phyloP scores from a whole-genome alignment of 2,888 invertebrate genomes.

The Geotrupes spiniger region DNA sequence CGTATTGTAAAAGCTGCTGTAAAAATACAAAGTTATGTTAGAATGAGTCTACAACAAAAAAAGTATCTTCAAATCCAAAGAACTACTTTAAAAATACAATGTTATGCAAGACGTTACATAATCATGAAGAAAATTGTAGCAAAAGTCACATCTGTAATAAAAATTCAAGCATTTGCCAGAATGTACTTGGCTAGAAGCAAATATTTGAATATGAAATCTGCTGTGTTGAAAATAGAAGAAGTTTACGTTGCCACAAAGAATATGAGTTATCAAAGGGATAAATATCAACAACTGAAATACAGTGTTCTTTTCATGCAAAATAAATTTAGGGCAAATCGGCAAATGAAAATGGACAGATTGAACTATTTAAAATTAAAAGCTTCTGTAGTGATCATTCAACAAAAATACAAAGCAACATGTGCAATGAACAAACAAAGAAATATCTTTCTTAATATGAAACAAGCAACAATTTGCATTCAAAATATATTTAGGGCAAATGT shows the following conservation, averaged over 20 bases:
- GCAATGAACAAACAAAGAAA: constrained; percentile 26
- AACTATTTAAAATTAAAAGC: constrained; percentile 32
- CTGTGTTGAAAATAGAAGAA: constrained; percentile 15
- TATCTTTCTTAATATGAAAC: constrained; percentile 34
- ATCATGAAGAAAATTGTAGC: constrained; percentile 27
- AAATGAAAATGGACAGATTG: constrained; percentile 47
- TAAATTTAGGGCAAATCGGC: constrained; percentile 47
- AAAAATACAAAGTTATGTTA: constrained; percentile 56
- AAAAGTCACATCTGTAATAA: constrained; percentile 30
- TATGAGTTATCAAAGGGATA: constrained; percentile 34
- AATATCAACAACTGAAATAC: constrained; percentile 37
- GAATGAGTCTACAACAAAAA: constrained; percentile 36
- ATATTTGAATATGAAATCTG: constrained; percentile 26
- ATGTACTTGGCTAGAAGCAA: constrained; percentile 27
- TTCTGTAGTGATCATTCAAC: constrained; percentile 38
- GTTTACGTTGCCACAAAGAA: constrained; percentile 13
- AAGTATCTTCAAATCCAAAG: constrained; percentile 27
- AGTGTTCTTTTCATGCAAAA: constrained; percentile 28
- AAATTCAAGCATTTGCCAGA: constrained; percentile 35
- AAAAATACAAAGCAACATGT: constrained; percentile 35
- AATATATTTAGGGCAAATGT: constrained; percentile 48
- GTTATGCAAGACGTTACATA: constrained; percentile 31
- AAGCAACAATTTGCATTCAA: constrained; percentile 50
- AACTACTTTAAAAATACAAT: constrained; percentile 34
- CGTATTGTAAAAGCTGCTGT: constrained; percentile 50